phyloP scores from a whole-genome alignment of 1,140 invertebrate species.

The Plectrocnemia conspersa region DNA sequence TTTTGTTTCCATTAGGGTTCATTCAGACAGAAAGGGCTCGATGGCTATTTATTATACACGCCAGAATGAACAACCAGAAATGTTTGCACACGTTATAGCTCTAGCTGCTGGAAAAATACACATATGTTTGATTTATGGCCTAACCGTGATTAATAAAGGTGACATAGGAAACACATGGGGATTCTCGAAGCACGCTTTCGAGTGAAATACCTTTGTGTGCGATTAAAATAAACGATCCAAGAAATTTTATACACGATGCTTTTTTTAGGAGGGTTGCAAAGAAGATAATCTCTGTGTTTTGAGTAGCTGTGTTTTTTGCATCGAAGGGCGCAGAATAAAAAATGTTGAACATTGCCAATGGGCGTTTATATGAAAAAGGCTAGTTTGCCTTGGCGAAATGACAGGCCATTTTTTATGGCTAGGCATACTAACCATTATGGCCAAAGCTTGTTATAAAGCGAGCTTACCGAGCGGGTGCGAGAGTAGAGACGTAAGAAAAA shows the following conservation, averaged over 20 bases:
- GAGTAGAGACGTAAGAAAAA: conserved; percentile 12
- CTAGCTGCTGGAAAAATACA: conserved; percentile 16
- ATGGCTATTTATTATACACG: conserved; percentile 31
- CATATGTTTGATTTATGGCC: conserved; percentile 25
- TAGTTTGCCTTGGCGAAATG: conserved; percentile 17
- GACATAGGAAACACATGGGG: conserved; percentile 24
- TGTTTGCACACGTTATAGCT: conserved; percentile 21
- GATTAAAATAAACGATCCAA: no score
- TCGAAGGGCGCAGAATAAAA: no score
- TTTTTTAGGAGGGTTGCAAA: background rate
- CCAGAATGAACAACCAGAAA: conserved; percentile 18
- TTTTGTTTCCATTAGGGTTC: conserved; percentile 31
- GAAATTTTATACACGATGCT: no score
- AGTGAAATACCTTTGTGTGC: no score
- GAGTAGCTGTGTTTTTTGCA: background rate
- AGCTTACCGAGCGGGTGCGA: conserved; percentile 19
- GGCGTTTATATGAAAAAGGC: conserved; percentile 9
- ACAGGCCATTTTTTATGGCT: conserved; percentile 29
- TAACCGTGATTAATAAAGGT: conserved; percentile 28
- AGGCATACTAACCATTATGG: conserved; percentile 33
- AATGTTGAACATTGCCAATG: conserved; percentile 7
- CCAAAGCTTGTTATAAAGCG: conserved; percentile 32
- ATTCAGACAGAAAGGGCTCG: conserved; percentile 27
- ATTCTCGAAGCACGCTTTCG: conserved; percentile 16
- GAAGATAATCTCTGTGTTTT: background rate